Evolutionary conservation across 2,797 vertebrate species (phyloP).

Genomic region (Enteromius mattozi): DNA sequence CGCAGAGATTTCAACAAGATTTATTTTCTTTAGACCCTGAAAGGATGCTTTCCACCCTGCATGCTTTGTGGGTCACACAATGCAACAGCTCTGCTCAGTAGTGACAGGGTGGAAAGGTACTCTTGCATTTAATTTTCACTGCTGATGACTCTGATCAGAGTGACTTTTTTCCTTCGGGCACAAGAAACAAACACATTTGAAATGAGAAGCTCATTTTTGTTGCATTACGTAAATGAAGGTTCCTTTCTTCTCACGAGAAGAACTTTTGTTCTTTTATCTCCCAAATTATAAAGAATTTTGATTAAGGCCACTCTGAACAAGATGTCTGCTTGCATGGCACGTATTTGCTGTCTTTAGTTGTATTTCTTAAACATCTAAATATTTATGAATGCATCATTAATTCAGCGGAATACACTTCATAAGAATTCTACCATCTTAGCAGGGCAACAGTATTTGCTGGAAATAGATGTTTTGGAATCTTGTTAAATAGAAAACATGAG

Average conservation of each 20-base stretch:
- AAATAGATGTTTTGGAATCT: slow-evolving; percentile 3
- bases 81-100: not conserved
- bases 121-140: slow-evolving; percentile 16
- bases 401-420: slow-evolving; percentile 3
- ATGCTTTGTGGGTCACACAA: not conserved
- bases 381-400: slow-evolving; percentile 42
- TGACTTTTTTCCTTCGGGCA: not conserved
- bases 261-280: slow-evolving; percentile 17
- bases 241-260: not conserved
- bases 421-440: not conserved
- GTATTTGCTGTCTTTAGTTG: not conserved
- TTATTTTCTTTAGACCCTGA: slow-evolving; percentile 9
- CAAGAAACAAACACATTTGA: not conserved
- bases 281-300: not conserved
- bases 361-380: slow-evolving; percentile 23
- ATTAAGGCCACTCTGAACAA: not conserved
- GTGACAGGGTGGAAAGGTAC: not conserved
- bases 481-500: not conserved
- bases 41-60: not conserved
- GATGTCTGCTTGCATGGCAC: not conserved
- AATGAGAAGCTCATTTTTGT: slow-evolving; percentile 24
- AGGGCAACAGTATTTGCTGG: not conserved
- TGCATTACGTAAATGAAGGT: not conserved
- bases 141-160: slow-evolving; percentile 8
- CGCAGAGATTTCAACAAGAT: not conserved